Evolutionary conservation across 2,888 invertebrate genomes (phyloP), one percentile per base, ranked within the genome.

Genomic region (Erpobdella octoculata): DNA sequence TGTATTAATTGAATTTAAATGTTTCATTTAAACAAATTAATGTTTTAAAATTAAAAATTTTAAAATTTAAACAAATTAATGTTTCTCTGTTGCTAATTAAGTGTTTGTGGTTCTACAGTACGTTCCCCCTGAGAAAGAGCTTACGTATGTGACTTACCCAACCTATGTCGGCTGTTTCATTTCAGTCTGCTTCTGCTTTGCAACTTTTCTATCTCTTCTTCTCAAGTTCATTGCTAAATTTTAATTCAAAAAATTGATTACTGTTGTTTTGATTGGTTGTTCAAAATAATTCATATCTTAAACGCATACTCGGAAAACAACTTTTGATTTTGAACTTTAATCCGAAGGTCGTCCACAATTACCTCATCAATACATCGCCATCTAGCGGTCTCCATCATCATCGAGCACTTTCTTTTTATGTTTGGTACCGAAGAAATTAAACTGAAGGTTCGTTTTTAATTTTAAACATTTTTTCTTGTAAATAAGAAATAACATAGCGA

Each of bases 81-180:
- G n/a, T n/a, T n/a, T n/a, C n/a, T n/a, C n/a, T n/a, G n/a, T n/a
- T n/a, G n/a, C n/a, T n/a, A n/a, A n/a, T n/a, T n/a, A n/a, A n/a
- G n/a, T n/a, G n/a, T n/a, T n/a, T n/a, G n/a, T n/a, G n/a, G n/a
- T n/a, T n/a, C n/a, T 53, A 21, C 48, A 71, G 71, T 71, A 65
- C 33, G 65, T 48, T 35, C 31, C 71, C 1, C 65, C 64, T 28
- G 46, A 65, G 35, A 62, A 41, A 62, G 71, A 71, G 18, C 25
- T 71, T 41, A 71, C 64, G 35, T 71, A 36, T 38, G 65, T 71
- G 25, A 72, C 79, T 71, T 77, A 79, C 41, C 82, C 83, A 3
- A 82, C 83, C 18, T 83, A 83, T 73, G 77, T 83, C 65, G 83
- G 83, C n/a, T 83, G 82, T 73, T 76, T 80, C 71, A 75, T 80